These are phyloP conservation scores for Nomada fabriciana DNA, from an alignment of 2,888 invertebrate species.

Conservation along the genomic window DNA sequence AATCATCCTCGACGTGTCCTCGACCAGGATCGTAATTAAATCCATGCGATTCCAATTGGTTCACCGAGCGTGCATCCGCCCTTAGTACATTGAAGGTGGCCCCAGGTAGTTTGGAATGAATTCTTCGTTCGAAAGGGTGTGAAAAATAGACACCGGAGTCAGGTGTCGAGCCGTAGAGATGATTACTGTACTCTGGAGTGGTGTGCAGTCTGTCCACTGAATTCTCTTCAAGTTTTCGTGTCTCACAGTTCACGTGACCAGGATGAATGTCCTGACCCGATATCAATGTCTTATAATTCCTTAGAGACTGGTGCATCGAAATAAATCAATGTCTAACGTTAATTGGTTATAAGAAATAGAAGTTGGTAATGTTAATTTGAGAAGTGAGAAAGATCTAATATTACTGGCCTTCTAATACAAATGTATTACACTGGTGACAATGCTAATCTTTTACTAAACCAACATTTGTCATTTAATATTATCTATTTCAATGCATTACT, in stretches of 20 bases:
- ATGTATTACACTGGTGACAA: too few species aligned
- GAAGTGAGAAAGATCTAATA: too few species aligned
- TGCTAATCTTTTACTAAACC: too few species aligned
- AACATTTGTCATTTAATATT: too few species aligned
- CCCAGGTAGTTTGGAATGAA: slow-evolving; percentile 3
- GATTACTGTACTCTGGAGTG: slow-evolving; percentile 41
- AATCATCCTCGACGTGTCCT: slow-evolving; percentile 74
- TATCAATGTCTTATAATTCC: slow-evolving; percentile 52
- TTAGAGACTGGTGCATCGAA: slow-evolving; percentile 44
- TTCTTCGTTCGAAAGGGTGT: slow-evolving; percentile 20
- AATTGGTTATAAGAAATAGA: too few species aligned
- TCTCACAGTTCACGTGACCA: slow-evolving; percentile 55
- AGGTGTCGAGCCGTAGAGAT: slow-evolving; percentile 65
- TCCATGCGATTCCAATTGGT: slow-evolving; percentile 60
- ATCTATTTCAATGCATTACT: too few species aligned
- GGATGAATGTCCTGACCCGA: slow-evolving; percentile 56
- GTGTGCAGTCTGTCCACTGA: slow-evolving; percentile 28
- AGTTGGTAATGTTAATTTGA: too few species aligned
- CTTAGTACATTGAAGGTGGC: slow-evolving; percentile 40
- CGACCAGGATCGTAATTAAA: slow-evolving; percentile 60
- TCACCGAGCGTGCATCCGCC: slow-evolving; percentile 50
- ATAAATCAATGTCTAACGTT: neutral
- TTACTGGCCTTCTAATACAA: too few species aligned
- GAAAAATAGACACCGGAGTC: slow-evolving; percentile 42
- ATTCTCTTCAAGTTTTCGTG: slow-evolving; percentile 38